Conservation (phyloP, 2,113 vertebrate species). For the Heterocephalus glaber region DNA sequence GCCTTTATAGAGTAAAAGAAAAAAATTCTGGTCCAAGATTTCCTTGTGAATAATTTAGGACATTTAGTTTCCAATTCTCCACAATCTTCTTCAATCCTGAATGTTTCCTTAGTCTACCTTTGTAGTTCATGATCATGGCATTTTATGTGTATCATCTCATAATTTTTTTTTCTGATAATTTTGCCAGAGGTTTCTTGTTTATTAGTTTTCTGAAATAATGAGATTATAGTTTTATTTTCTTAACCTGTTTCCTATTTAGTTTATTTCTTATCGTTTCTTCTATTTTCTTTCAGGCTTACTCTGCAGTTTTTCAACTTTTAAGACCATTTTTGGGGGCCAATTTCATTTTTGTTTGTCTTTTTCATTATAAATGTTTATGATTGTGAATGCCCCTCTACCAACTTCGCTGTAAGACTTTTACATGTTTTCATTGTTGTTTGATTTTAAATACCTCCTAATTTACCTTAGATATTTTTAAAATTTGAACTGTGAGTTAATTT, state of each 20-base stretch:
- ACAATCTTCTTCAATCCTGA: background rate
- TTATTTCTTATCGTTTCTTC: slow-evolving; percentile 12
- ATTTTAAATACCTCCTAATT: slow-evolving; percentile 34
- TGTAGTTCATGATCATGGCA: background rate
- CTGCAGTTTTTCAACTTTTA: background rate
- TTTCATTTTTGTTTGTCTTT: background rate
- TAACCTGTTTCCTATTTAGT: background rate
- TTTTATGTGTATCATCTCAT: background rate
- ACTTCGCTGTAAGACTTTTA: background rate
- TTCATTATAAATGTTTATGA: slow-evolving; percentile 5
- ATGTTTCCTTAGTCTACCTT: no score
- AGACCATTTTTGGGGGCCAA: background rate
- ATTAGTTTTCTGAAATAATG: slow-evolving; percentile 12
- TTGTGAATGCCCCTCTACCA: background rate
- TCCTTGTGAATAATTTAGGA: background rate
- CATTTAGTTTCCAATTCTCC: background rate
- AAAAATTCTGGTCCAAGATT: background rate
- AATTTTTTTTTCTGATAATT: background rate
- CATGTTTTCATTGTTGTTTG: slow-evolving; percentile 28
- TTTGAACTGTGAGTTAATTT: slow-evolving; percentile 7
- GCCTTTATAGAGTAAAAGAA: background rate
- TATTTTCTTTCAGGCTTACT: slow-evolving; percentile 13
- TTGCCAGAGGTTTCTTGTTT: background rate
- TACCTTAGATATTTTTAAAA: background rate
- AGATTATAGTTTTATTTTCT: slow-evolving; percentile 15